Evolutionary conservation across 2,797 vertebrate species (phyloP).

Genomic region (Pangasius krempfi): DNA sequence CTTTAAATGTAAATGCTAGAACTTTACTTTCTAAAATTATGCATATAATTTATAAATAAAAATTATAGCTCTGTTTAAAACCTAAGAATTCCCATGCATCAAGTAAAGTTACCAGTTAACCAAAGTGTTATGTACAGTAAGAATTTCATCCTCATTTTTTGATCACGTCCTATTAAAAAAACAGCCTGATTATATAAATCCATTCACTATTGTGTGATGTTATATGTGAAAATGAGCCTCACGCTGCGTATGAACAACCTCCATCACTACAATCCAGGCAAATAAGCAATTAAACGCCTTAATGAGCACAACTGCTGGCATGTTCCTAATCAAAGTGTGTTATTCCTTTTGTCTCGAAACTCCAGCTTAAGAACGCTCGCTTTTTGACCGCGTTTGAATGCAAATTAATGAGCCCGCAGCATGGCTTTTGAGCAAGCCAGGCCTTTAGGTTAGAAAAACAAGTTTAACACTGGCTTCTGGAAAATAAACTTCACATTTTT

Average conservation of each 20-base stretch:
- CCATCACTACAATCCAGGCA: conserved; percentile 27
- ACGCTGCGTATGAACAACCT: conserved; percentile 13
- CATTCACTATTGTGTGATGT: neutral
- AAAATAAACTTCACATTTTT: conserved; percentile 30
- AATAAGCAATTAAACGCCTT: conserved; percentile 42
- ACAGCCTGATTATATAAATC: neutral
- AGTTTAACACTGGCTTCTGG: conserved; percentile 1
- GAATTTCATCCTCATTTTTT: neutral
- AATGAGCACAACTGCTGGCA: conserved; percentile 20
- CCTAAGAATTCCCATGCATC: neutral
- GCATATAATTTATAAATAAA: too few relatives aligned
- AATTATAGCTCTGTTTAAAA: neutral
- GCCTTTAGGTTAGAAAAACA: conserved; percentile 12
- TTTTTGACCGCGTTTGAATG: conserved; percentile 29
- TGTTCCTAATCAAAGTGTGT: conserved; percentile 44
- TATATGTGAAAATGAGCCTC: neutral
- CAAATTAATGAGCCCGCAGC: conserved; percentile 34
- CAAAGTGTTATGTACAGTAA: neutral
- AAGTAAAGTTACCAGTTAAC: neutral
- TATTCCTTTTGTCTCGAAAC: conserved; percentile 44
- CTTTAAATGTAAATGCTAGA: neutral
- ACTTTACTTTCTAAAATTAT: neutral
- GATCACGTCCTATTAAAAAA: too few relatives aligned
- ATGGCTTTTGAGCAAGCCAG: neutral
- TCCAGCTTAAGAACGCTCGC: conserved; percentile 20